These are phyloP conservation scores for Labeo rohita DNA, from an alignment of 2,113 vertebrate genomes.

Conservation along the genomic window DNA sequence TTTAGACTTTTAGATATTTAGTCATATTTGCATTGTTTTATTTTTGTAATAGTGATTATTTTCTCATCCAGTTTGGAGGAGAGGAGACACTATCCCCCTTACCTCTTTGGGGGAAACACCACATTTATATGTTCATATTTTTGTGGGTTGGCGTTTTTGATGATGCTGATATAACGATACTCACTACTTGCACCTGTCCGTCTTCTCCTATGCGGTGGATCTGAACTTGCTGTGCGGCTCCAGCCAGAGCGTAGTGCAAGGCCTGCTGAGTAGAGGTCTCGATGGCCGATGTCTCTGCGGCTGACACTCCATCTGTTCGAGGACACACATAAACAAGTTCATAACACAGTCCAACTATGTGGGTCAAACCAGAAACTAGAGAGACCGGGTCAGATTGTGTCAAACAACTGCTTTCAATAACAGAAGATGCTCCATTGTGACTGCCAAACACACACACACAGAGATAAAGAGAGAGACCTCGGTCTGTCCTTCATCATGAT, in stretches of 20 bases:
- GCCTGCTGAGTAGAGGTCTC: conserved; percentile 89
- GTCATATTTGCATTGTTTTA: no score
- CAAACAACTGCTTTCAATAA: conserved; percentile 28
- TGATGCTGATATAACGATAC: conserved; percentile 56
- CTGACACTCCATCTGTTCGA: conserved; percentile 66
- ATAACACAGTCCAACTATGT: conserved; percentile 7
- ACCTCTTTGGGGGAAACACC: no score
- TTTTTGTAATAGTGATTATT: no score
- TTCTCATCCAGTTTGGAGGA: no score
- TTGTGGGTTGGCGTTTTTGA: background rate
- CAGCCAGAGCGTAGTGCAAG: conserved; percentile 92
- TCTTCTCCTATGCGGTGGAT: conserved; percentile 98
- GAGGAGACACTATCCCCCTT: no score
- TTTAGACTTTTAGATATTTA: no score
- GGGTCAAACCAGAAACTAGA: conserved; percentile 16
- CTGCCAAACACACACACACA: background rate
- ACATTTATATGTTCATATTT: no score
- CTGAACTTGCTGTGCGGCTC: conserved; percentile 91
- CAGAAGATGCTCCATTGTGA: background rate
- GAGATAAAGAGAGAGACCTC: conserved; percentile 13
- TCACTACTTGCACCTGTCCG: conserved; percentile 97
- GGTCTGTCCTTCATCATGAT: background rate
- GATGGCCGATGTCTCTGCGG: conserved; percentile 75
- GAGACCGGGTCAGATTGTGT: conserved; percentile 21
- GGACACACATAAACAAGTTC: conserved; percentile 36